A percentile compares a stretch with the other conserved stretches of the same genome.
Evolutionary conservation across 2,113 vertebrate species (phyloP).

Genomic region (Sitta europaea): DNA sequence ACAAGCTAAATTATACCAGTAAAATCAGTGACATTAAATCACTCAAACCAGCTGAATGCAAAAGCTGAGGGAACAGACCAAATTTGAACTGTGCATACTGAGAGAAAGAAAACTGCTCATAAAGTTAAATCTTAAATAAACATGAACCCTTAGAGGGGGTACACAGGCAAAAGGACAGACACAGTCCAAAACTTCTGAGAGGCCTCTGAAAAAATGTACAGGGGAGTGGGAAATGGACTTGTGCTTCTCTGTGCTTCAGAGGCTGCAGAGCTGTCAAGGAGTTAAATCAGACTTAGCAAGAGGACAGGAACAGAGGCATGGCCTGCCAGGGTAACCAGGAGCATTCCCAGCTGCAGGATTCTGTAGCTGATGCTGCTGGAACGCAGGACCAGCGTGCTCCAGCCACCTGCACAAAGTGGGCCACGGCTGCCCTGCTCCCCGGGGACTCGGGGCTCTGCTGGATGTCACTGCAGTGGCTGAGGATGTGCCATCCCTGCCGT

Average conservation of each 20-base stretch:
- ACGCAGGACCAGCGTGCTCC: rapidly evolving
- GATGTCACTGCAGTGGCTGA: neutral
- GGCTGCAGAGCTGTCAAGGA: neutral
- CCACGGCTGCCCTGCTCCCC: neutral
- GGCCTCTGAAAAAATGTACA: neutral
- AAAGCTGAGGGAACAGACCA: neutral
- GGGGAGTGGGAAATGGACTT: neutral
- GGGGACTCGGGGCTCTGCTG: neutral
- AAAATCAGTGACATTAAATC: neutral
- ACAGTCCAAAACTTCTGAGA: neutral
- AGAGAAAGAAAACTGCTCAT: conserved; percentile 22
- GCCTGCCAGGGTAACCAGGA: neutral
- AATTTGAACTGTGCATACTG: neutral
- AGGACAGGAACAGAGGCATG: rapidly evolving
- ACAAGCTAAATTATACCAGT: neutral
- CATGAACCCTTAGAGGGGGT: neutral
- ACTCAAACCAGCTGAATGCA: conserved; percentile 1
- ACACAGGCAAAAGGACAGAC: neutral
- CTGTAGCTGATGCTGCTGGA: neutral
- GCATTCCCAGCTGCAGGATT: neutral
- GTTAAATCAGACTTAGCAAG: neutral
- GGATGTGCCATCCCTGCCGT: neutral
- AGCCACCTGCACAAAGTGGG: neutral
- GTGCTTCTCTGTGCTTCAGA: neutral
- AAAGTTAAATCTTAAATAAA: conserved; percentile 14